Percentiles rank a stretch among this genome's conserved stretches.
Evolutionary conservation across 2,113 vertebrate genomes (phyloP).

Genomic region (Megaceryle maxima): DNA sequence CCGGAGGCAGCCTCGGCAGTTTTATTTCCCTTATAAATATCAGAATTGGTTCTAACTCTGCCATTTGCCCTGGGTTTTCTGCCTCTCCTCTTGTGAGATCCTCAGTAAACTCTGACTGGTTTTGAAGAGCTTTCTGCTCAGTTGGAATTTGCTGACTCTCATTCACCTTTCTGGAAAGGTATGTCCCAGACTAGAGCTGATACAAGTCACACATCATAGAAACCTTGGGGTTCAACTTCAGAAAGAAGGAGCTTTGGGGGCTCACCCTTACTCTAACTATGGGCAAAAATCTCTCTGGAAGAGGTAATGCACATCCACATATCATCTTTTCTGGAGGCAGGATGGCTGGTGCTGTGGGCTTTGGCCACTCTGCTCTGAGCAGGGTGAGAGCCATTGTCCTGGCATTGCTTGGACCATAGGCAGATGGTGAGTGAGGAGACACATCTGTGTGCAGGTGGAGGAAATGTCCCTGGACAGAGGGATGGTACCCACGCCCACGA

Average conservation of each 20-base stretch:
- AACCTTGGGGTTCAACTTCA: neutral
- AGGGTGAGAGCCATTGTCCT: neutral
- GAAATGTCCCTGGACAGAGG: neutral
- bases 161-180: neutral
- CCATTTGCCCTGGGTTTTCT: neutral
- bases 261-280: neutral
- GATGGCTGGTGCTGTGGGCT: neutral
- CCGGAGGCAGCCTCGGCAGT: neutral
- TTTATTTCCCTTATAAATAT: neutral
- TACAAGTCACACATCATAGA: rapidly evolving
- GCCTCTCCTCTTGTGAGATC: neutral
- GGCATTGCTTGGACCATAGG: rapidly evolving
- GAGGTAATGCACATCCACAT: neutral
- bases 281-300: neutral
- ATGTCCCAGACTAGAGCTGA: neutral
- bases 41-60: neutral
- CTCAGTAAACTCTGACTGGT: neutral
- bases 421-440: neutral
- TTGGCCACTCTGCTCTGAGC: neutral
- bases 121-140: neutral
- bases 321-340: neutral
- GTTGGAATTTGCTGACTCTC: neutral
- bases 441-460: neutral
- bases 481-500: neutral
- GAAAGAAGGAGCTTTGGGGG: neutral